A percentile compares a stretch with the other conserved stretches of the same genome.
These are phyloP conservation scores for Xenopus tropicalis DNA, from an alignment of 2,113 vertebrate genomes.

Conservation along the genomic window DNA sequence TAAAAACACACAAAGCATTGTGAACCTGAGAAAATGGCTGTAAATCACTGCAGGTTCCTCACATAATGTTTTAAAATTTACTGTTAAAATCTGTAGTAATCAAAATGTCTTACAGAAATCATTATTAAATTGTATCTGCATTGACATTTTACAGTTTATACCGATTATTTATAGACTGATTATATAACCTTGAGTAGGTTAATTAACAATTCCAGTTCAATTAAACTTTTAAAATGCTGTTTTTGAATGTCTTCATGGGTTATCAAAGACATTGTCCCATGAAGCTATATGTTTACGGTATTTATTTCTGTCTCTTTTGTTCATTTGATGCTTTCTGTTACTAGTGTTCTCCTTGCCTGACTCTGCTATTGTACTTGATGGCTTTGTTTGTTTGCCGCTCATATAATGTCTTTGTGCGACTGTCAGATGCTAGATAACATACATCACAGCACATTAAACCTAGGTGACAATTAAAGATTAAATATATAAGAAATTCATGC, in stretches of 20 bases:
- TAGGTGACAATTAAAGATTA: background rate
- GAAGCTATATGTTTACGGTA: constrained; percentile 11
- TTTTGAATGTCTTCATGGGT: constrained; percentile 8
- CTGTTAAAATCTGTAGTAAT: too few relatives aligned
- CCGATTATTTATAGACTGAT: too few relatives aligned
- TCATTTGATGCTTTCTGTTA: constrained; percentile 29
- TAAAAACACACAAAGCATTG: too few relatives aligned
- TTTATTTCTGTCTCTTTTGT: constrained; percentile 2
- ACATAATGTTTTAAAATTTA: too few relatives aligned
- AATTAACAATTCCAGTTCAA: too few relatives aligned
- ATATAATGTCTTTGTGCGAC: constrained; percentile 23
- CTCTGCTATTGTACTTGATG: constrained; percentile 22
- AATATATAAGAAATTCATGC: constrained; percentile 9
- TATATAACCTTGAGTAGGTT: too few relatives aligned
- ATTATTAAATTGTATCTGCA: too few relatives aligned
- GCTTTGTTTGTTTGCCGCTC: constrained; percentile 13
- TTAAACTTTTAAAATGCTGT: background rate
- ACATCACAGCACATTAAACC: background rate
- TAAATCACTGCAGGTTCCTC: too few relatives aligned
- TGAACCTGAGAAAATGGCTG: too few relatives aligned
- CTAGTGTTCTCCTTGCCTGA: constrained; percentile 12
- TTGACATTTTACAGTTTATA: too few relatives aligned
- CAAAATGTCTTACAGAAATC: too few relatives aligned
- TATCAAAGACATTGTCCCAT: constrained; percentile 14
- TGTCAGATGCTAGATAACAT: constrained; percentile 5